phyloP scores from a whole-genome alignment of 2,113 vertebrate species.

The Serilophus lunatus region DNA sequence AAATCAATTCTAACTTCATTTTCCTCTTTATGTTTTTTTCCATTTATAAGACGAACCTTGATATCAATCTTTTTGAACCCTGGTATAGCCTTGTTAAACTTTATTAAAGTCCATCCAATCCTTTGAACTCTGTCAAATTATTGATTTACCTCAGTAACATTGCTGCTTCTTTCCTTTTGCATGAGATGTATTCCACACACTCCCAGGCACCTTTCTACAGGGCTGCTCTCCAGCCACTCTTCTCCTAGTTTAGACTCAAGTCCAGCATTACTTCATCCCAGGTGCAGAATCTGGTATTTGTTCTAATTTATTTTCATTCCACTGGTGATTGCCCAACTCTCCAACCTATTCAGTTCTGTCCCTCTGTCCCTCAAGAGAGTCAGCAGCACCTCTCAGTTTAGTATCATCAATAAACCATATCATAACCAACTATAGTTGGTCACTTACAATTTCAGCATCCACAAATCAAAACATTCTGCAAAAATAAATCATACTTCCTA shows the following conservation, averaged over 20 bases:
- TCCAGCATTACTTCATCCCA: rapidly evolving
- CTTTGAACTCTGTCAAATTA: background rate
- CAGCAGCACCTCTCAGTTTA: background rate
- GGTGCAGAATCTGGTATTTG: background rate
- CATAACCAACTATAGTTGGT: background rate
- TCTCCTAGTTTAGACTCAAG: background rate
- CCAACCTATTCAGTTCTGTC: too few species aligned
- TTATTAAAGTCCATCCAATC: background rate
- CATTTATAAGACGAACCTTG: background rate
- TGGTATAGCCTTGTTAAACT: background rate
- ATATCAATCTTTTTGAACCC: background rate
- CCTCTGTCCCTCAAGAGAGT: background rate
- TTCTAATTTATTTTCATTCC: background rate
- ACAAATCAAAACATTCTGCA: background rate
- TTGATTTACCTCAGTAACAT: background rate
- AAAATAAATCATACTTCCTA: background rate
- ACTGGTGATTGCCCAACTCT: rapidly evolving
- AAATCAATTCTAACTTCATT: background rate
- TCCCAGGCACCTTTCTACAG: background rate
- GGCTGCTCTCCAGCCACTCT: background rate
- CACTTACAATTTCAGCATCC: background rate
- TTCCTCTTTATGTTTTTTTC: background rate
- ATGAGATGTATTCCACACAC: background rate
- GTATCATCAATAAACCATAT: background rate
- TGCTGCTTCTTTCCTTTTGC: background rate